A percentile compares a stretch with the other conserved stretches of the same genome.
These are phyloP conservation scores for Pheosia gnoma DNA, from an alignment of 2,888 invertebrate species.

Conservation along the genomic window DNA sequence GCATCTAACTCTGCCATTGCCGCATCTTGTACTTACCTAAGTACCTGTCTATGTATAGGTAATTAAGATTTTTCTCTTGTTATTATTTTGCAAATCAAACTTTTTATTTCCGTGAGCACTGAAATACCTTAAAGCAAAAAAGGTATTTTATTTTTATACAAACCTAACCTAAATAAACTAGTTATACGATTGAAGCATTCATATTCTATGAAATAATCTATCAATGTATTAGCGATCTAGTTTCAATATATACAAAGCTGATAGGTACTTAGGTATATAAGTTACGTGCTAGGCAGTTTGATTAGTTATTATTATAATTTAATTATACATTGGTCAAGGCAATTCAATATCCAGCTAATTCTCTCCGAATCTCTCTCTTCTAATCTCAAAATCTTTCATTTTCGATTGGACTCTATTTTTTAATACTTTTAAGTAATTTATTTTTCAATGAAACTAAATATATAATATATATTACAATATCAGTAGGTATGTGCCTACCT, in stretches of 20 bases:
- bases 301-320: background rate
- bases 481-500: background rate
- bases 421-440: conserved; percentile 14
- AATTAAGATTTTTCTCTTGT: conserved; percentile 27
- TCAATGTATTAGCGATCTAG: background rate
- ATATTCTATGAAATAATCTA: no score
- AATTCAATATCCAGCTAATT: conserved; percentile 19
- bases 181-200: background rate
- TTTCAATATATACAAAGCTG: background rate
- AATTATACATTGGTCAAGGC: conserved; percentile 23
- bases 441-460: conserved; percentile 28
- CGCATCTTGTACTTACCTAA: conserved; percentile 12
- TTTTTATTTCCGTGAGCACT: conserved; percentile 19
- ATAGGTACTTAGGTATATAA: background rate
- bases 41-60: conserved; percentile 21
- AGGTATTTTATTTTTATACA: background rate
- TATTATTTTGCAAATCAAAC: conserved; percentile 10
- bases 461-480: conserved; percentile 1
- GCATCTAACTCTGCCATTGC: background rate
- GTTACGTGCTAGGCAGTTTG: background rate
- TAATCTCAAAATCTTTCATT: conserved; percentile 9
- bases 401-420: conserved; percentile 10
- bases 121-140: conserved; percentile 21
- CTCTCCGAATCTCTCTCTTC: conserved; percentile 15
- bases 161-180: background rate